Conservation (phyloP, 2,888 invertebrate genomes). For the Orchesella flavescens region DNA sequence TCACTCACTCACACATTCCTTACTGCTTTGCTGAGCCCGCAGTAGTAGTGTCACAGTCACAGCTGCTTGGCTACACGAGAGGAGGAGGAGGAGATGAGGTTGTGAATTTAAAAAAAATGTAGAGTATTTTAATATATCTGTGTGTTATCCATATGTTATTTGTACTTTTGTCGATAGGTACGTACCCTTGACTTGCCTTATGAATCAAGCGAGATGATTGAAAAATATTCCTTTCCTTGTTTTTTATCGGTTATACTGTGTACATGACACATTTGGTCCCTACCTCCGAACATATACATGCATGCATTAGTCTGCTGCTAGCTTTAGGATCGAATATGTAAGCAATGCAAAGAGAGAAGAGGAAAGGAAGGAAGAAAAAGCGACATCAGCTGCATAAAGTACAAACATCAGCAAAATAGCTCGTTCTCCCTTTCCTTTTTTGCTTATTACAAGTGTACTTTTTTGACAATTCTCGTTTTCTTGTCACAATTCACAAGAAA, state of each 20-base stretch:
- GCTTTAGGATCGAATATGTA: too few species aligned
- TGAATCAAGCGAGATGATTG: slow-evolving; percentile 14
- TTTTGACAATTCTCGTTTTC: slow-evolving; percentile 20
- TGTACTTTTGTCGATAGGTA: not conserved
- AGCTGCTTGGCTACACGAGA: not conserved
- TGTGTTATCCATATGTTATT: slow-evolving; percentile 1
- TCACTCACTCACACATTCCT: not conserved
- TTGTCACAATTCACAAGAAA: slow-evolving; percentile 20
- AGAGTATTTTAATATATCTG: slow-evolving; percentile 3
- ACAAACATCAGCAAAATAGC: slow-evolving; percentile 19
- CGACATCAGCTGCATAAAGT: slow-evolving; percentile 22
- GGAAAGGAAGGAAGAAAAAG: slow-evolving; percentile 2
- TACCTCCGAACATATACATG: too few species aligned
- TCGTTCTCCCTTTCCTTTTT: too few species aligned
- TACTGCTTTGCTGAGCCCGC: not conserved
- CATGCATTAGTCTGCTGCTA: too few species aligned
- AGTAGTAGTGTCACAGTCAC: not conserved
- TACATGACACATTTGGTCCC: too few species aligned
- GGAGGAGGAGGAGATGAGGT: too few species aligned
- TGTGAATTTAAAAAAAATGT: not conserved
- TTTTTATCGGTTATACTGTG: not conserved
- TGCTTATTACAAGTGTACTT: not conserved
- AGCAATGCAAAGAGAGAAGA: not conserved
- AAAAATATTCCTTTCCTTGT: slow-evolving; percentile 34
- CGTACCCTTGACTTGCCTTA: not conserved